These are phyloP conservation scores for Bungarus multicinctus DNA, from an alignment of 2,113 vertebrate species.

Conservation along the genomic window DNA sequence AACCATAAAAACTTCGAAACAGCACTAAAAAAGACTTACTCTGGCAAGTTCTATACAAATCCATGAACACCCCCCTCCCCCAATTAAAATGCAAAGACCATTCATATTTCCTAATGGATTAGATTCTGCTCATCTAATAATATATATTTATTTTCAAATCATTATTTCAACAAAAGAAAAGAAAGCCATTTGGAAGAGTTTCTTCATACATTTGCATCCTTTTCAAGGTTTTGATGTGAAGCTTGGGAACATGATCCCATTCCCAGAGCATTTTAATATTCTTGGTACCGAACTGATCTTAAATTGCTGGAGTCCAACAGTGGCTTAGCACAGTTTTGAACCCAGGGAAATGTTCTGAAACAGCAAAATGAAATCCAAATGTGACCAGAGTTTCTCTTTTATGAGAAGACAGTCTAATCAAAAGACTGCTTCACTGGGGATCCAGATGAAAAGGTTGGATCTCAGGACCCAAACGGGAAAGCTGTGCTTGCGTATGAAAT, in stretches of 20 bases:
- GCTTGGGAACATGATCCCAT: background rate
- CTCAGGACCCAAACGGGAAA: slow-evolving; percentile 40
- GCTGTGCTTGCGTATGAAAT: slow-evolving; percentile 5
- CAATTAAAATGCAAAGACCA: background rate
- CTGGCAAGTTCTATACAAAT: background rate
- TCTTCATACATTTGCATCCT: background rate
- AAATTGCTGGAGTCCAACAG: background rate
- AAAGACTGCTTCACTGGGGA: background rate
- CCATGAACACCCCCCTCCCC: background rate
- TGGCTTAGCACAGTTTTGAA: background rate
- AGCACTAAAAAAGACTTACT: background rate
- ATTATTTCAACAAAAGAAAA: background rate
- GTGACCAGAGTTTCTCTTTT: background rate
- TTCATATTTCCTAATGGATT: background rate
- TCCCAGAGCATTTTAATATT: background rate
- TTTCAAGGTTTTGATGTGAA: background rate
- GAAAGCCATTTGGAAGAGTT: background rate
- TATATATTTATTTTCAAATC: background rate
- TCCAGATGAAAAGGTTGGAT: slow-evolving; percentile 2
- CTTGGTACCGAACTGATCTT: background rate
- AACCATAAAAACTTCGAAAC: background rate
- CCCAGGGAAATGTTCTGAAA: background rate
- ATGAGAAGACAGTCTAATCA: background rate
- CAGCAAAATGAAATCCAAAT: background rate
- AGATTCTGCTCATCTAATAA: background rate